Conservation (phyloP, 2,888 invertebrate species). For the Vandiemenella viatica region DNA sequence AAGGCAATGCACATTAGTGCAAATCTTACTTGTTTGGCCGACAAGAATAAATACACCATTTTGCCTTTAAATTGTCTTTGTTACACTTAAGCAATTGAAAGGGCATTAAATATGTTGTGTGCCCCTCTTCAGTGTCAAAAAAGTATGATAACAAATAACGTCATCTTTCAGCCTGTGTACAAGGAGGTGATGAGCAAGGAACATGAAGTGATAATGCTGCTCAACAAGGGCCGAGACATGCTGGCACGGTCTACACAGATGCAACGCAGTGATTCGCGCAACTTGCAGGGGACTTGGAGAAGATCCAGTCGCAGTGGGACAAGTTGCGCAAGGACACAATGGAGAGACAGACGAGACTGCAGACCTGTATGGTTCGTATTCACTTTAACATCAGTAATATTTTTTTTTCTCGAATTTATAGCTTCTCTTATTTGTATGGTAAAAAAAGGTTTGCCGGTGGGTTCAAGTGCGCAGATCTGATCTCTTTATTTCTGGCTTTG, state of each 20-base stretch:
- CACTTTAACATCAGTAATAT: not conserved
- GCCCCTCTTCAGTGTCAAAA: too few relatives aligned
- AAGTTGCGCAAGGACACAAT: slow-evolving; percentile 75
- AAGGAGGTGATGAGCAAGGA: slow-evolving; percentile 76
- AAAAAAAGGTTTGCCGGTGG: not conserved
- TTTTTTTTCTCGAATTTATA: not conserved
- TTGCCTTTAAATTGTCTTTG: too few relatives aligned
- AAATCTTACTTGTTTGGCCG: too few relatives aligned
- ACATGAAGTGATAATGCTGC: slow-evolving; percentile 83
- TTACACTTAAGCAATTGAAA: too few relatives aligned
- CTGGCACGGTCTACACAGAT: slow-evolving; percentile 30
- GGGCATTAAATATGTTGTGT: too few relatives aligned
- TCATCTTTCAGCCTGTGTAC: slow-evolving; percentile 56
- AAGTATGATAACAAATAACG: too few relatives aligned
- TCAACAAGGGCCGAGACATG: slow-evolving; percentile 76
- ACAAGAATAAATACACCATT: too few relatives aligned
- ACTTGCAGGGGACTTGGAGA: slow-evolving; percentile 65
- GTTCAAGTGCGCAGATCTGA: too few relatives aligned
- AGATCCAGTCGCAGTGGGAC: slow-evolving; percentile 84
- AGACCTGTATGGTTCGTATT: slow-evolving; percentile 53
- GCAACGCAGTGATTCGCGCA: slow-evolving; percentile 38
- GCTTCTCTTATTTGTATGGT: not conserved
- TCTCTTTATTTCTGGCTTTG: too few relatives aligned
- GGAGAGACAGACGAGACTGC: slow-evolving; percentile 70
- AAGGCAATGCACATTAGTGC: too few relatives aligned